Base-by-base conservation (phyloP, 2,113 vertebrate species). In the Lutjanus erythropterus region DNA sequence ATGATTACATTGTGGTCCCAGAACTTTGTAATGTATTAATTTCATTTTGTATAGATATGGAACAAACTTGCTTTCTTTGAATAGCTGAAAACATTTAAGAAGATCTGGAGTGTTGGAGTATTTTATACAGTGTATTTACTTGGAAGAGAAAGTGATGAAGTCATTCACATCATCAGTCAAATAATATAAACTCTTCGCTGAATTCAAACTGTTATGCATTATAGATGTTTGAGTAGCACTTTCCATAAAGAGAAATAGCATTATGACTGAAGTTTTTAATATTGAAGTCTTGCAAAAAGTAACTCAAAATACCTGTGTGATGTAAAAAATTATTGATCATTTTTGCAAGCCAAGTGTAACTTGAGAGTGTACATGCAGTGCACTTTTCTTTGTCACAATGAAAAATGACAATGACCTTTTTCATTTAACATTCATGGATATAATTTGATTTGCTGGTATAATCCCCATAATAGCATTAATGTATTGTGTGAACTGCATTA, bases 401-500 rank as follows among this genome's bases (percentile, higher is more conserved):
- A 53, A 33, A 23, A 71, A 69, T 55, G 21, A 41, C 41, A 16
- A 23, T 85, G 41, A 75, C 71, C 56, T 77, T 68, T 79, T 41
- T n/a, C 10, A 19, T 64, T 64, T 70, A 62, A 58, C 64, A 75
- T 65, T 66, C 65, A 78, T 65, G 65, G 53, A 39, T 23, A 4
- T 10, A 44, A 46, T 76, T 49, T 16, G 16, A 75, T 79, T 75
- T 77, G 8, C 27, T 11, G 18, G 35, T 31, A 23, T 75, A 73
- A 83, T 70, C 59, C 59, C 50, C 46, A 46, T 86, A 29, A 78
- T 65, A 39, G 23, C 35, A 53, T 77, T 73, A 29, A 37, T 60
- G 14, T 35, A 42, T 53, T 52, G 33, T 68, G 18, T 16, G 18
- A 64, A 29, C 11, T 44, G 3, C 18, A 60, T 35, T 59, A 19